Evolutionary conservation across 2,888 invertebrate genomes (phyloP), one percentile per base, ranked within the genome.

Genomic region (Siphlonurus alternatus): DNA sequence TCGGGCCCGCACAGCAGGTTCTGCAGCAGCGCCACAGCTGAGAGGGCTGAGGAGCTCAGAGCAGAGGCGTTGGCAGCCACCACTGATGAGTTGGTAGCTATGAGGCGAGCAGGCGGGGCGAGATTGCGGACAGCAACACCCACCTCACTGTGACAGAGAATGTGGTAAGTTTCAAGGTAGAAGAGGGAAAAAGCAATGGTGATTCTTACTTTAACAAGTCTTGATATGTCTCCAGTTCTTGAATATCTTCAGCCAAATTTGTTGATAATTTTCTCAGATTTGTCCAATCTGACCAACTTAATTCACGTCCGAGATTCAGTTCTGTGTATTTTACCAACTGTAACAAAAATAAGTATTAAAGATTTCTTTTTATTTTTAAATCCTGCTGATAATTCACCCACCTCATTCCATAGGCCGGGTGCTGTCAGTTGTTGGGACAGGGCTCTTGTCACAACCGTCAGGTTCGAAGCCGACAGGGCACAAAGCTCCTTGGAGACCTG

Each of bases 261-360:
- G 38, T 24, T n/a, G 66, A 63, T 18, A 66, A 62, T 19, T 61
- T 51, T 25, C 63, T 54, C 62, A 67, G 53, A 20, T 65, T 62
- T 22, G 25, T 19, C 67, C 67, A 67, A 18, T 67, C 65, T 23
- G 62, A 62, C 65, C 64, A 67, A 23, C 63, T 66, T 53, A 67
- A 51, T n/a, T 59, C 54, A n/a, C 66, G 67, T 24, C 67, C 67
- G 22, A 66, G 62, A 62, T 67, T 67, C 25, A 54, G 54, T 64
- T 65, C 65, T 54, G 65, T 53, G 61, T 60, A 66, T 24, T 53
- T 38, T 10, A 59, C 61, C 54, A 66, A 24, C 67, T 67, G 25
- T n/a, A 61, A 59, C 38, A 61, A 22, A 60, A 18, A 64, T 59
- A 65, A 23, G 25, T 38, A 38, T 38, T 38, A 10, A 38, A 38